Conservation (phyloP, 1,140 invertebrate genomes). For the Pseudomyrmex sp. region DNA sequence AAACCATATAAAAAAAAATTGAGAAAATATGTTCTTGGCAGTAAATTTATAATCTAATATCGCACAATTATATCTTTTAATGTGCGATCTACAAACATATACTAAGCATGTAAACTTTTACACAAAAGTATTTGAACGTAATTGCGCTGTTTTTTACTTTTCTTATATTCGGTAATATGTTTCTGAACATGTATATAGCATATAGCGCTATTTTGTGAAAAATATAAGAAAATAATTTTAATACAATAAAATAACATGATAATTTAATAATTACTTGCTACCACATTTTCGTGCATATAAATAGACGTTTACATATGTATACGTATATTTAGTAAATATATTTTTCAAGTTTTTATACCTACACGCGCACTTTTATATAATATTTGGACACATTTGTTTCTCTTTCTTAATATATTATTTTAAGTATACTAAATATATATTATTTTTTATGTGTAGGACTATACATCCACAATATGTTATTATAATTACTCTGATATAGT, state of each 20-base stretch:
- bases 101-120: slow-evolving; percentile 17
- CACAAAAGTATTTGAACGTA: slow-evolving; percentile 17
- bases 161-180: too few species aligned
- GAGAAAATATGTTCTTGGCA: slow-evolving; percentile 48
- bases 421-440: background rate
- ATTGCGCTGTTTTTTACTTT: background rate
- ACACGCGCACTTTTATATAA: background rate
- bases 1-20: slow-evolving; percentile 62
- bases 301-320: background rate
- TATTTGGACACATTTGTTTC: too few species aligned
- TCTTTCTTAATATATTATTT: background rate
- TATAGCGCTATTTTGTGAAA: too few species aligned
- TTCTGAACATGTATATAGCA: too few species aligned
- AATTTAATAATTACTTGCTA: background rate
- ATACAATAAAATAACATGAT: too few species aligned
- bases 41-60: slow-evolving; percentile 28
- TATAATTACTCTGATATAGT: background rate
- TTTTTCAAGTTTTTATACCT: background rate
- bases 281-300: background rate
- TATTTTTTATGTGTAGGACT: background rate
- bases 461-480: background rate
- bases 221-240: too few species aligned
- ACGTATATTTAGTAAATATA: background rate
- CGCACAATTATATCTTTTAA: slow-evolving; percentile 39
- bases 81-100: slow-evolving; percentile 42